Evolutionary conservation across 1,140 invertebrate genomes (phyloP).

Genomic region (Acromyrmex heyeri): DNA sequence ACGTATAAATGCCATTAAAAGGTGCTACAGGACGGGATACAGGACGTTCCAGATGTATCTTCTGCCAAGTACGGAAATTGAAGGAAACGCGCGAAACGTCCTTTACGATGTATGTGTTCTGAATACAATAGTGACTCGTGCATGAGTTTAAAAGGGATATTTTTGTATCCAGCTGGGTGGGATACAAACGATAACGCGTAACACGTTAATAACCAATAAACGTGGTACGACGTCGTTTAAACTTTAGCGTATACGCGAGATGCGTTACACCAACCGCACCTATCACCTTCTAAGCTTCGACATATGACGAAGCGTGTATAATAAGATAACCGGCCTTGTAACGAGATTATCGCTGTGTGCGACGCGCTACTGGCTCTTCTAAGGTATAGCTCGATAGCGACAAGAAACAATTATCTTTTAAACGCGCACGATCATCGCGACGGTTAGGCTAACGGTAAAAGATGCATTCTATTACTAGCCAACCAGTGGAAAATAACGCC

Average conservation of each 20-base stretch:
- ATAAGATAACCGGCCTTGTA: slow-evolving; percentile 70
- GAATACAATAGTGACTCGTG: background rate
- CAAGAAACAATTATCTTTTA: slow-evolving; percentile 48
- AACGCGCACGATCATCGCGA: slow-evolving; percentile 11
- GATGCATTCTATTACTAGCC: background rate
- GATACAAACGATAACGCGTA: background rate
- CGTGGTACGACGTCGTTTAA: background rate
- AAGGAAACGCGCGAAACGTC: background rate
- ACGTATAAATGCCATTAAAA: slow-evolving; percentile 29
- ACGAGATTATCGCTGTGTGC: slow-evolving; percentile 62
- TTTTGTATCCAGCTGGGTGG: background rate
- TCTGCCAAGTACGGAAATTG: background rate
- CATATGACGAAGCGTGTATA: slow-evolving; percentile 47
- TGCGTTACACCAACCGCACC: background rate
- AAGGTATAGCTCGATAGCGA: background rate
- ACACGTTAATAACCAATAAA: background rate
- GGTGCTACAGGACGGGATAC: background rate
- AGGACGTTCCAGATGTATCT: background rate
- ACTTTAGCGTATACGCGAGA: background rate
- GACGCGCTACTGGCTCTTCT: slow-evolving; percentile 43
- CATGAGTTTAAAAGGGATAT: background rate
- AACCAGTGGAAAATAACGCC: slow-evolving; percentile 16
- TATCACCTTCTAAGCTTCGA: slow-evolving; percentile 10
- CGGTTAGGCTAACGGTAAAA: slow-evolving; percentile 43
- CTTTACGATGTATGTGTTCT: background rate